phyloP scores from a whole-genome alignment of 1,140 invertebrate species.

The Cherax destructor region DNA sequence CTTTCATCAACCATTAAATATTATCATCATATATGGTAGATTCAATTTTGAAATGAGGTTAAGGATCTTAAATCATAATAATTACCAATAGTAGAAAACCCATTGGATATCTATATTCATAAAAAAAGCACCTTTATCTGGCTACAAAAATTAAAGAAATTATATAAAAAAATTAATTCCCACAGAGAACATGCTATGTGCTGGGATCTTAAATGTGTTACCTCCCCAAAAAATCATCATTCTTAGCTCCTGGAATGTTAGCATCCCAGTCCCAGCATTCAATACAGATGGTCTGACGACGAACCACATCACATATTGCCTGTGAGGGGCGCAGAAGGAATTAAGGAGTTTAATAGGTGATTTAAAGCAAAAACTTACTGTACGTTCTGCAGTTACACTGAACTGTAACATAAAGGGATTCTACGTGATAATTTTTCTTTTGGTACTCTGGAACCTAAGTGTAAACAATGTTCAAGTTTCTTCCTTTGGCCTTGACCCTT shows the following conservation, averaged over 20 bases:
- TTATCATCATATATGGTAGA: too few relatives aligned
- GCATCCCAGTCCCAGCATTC: slow-evolving; percentile 91
- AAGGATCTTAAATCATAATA: too few relatives aligned
- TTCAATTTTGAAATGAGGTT: too few relatives aligned
- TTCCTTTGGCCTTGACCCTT: neutral
- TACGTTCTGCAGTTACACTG: neutral
- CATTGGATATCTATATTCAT: neutral
- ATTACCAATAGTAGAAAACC: neutral
- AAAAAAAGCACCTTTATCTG: neutral
- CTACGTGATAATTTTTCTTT: neutral
- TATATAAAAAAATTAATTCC: neutral
- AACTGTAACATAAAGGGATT: neutral
- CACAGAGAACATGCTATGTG: slow-evolving; percentile 35
- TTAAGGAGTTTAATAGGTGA: neutral
- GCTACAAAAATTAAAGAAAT: slow-evolving; percentile 6
- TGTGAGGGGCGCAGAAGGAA: slow-evolving; percentile 37
- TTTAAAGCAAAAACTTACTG: neutral
- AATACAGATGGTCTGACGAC: slow-evolving; percentile 76
- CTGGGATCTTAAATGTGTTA: slow-evolving; percentile 73
- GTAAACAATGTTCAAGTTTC: neutral
- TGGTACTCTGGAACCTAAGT: too few relatives aligned
- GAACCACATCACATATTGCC: slow-evolving; percentile 69
- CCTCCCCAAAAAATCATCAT: slow-evolving; percentile 91
- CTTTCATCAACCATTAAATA: too few relatives aligned
- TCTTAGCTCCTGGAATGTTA: slow-evolving; percentile 84